These are phyloP conservation scores for Eurystomus glaucurus DNA, from an alignment of 2,797 vertebrate species.

Conservation along the genomic window DNA sequence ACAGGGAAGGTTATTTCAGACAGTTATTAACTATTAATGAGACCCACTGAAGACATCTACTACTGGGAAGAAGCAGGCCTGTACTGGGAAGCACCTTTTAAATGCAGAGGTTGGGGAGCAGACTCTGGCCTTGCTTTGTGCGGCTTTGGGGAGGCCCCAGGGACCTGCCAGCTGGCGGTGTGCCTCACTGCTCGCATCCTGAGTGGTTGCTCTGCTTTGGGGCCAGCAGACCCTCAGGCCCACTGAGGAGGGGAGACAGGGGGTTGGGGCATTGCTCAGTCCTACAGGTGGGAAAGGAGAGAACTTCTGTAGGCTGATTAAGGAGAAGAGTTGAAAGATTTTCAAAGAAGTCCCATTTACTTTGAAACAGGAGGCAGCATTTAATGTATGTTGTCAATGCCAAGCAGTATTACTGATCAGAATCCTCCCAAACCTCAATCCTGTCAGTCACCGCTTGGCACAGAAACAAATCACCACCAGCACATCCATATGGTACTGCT, in stretches of 20 bases:
- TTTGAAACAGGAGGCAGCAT: not conserved
- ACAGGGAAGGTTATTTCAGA: conserved; percentile 61
- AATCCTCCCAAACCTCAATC: not conserved
- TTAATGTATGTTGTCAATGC: not conserved
- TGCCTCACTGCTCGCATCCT: fast-evolving
- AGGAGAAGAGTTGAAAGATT: not conserved
- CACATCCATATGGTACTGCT: not conserved
- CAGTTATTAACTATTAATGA: conserved; percentile 45
- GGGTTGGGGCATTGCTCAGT: fast-evolving
- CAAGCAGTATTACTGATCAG: not conserved
- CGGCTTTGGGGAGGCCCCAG: not conserved
- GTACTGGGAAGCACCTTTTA: not conserved
- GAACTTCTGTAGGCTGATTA: not conserved
- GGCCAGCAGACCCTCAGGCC: not conserved
- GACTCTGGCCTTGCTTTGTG: not conserved
- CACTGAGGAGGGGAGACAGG: not conserved
- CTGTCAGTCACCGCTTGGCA: not conserved
- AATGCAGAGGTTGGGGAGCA: not conserved
- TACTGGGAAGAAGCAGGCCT: not conserved
- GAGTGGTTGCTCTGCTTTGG: fast-evolving
- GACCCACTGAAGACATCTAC: not conserved
- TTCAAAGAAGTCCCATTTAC: not conserved
- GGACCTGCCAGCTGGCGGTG: fast-evolving
- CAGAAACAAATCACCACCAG: not conserved
- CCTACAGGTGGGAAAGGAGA: not conserved